Percentiles rank a stretch among this genome's conserved stretches.
phyloP scores from a whole-genome alignment of 2,113 vertebrate genomes.

The Aphelocoma coerulescens region DNA sequence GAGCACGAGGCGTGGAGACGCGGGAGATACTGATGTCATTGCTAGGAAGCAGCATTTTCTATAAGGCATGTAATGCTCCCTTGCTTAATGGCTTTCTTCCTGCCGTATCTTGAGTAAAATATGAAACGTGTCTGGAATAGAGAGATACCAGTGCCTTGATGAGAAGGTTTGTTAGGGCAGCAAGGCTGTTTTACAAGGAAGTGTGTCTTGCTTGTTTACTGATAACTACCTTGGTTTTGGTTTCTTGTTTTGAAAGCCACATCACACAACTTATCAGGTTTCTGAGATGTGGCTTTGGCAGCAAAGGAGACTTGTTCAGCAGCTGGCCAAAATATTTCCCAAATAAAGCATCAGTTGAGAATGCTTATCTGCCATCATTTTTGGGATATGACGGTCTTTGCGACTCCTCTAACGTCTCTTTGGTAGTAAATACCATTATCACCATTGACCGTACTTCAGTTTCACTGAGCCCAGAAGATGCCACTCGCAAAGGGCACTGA shows the following conservation, averaged over 20 bases:
- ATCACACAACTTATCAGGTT: not conserved
- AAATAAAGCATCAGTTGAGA: not conserved
- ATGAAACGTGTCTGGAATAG: not conserved
- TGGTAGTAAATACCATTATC: not conserved
- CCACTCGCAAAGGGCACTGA: not conserved
- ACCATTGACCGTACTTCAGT: not conserved
- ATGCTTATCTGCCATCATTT: not conserved
- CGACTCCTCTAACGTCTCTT: not conserved
- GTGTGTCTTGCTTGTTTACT: not conserved
- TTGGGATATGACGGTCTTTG: not conserved
- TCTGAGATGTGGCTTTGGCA: not conserved
- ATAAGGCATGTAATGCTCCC: accelerated
- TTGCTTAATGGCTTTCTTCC: not conserved
- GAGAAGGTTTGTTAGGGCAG: not conserved
- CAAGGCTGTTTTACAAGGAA: not conserved
- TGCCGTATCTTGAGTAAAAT: accelerated
- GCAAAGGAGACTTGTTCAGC: not conserved
- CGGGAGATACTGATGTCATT: not conserved
- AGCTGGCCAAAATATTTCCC: not conserved
- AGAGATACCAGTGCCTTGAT: not conserved
- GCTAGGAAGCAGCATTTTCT: not conserved
- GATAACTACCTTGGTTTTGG: not conserved
- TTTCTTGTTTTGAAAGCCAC: not conserved
- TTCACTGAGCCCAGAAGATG: not conserved
- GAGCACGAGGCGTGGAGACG: not conserved